Evolutionary conservation across 2,113 vertebrate species (phyloP), one percentile per base, ranked within the genome.

Genomic region (Neolamprologus hecqui): DNA sequence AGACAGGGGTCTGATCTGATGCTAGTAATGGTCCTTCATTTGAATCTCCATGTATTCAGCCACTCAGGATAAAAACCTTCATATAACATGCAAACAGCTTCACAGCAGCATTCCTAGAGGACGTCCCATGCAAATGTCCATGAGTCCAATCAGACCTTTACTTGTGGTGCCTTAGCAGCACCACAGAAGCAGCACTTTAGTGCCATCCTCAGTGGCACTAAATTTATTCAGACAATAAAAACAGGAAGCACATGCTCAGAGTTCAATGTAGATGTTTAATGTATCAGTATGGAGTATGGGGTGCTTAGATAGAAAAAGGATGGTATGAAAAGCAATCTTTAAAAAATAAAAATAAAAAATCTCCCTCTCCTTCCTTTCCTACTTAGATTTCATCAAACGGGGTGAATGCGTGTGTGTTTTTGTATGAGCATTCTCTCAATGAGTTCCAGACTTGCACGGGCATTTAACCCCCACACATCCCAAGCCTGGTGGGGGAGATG

Each of bases 381-480:
- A 37, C 84, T 65, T 53, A 82, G 35, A 88, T 77, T 90, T 89
- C 77, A 90, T 90, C 90, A 86, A 91, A 91, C 40, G 83, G 54
- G 42, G 31, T 42, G 53, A 60, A 42, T 82, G 28, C 6, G 28
- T 49, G 65, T 28, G 58, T 63, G 40, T 37, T 68, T 88, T 51
- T 88, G 70, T 79, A 23, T 85, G 80, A 88, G 45, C 79, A 63
- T 82, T 82, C 89, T 63, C 84, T 91, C 87, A 94, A 95, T 94
- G 90, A 95, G 80, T 94, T 96, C 94, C 96, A 96, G 96, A 94
- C 91, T 65, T 90, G 40, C 82, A 79, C 28, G 49, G 84, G 84
- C 79, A 87, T 54, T 73, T 17, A 55, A 45, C 11, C 91, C 84
- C 88, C 86, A 60, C 87, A 70, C 45, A 8, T 49, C 81, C 73